Evolutionary conservation across 2,888 invertebrate species (phyloP).

Genomic region (Phyllotreta striolata): DNA sequence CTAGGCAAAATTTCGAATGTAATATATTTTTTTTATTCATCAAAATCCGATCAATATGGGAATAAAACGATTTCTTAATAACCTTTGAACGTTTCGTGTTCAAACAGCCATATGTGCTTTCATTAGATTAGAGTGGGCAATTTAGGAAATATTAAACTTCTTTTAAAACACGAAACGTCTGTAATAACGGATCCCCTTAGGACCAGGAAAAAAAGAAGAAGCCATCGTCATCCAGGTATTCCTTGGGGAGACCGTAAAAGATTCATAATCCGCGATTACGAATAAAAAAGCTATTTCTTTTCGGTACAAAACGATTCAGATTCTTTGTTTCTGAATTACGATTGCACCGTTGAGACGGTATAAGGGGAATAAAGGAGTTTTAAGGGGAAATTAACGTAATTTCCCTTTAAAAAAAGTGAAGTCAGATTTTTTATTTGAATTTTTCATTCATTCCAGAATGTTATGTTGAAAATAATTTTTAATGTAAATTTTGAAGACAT

Average conservation of each 20-base stretch:
- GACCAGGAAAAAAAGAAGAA: slow-evolving; percentile 27
- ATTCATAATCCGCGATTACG: slow-evolving; percentile 61
- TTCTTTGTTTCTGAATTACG: slow-evolving; percentile 58
- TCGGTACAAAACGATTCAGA: slow-evolving; percentile 56
- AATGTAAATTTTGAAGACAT: too few relatives aligned
- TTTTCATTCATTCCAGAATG: too few relatives aligned
- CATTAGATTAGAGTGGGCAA: slow-evolving; percentile 47
- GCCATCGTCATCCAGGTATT: slow-evolving; percentile 57
- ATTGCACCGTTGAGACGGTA: slow-evolving; percentile 58
- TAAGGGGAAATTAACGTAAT: too few relatives aligned
- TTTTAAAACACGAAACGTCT: slow-evolving; percentile 46
- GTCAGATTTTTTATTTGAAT: too few relatives aligned
- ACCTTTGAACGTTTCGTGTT: slow-evolving; percentile 37
- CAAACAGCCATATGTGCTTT: slow-evolving; percentile 44
- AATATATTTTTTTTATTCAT: too few relatives aligned
- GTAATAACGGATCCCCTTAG: slow-evolving; percentile 51
- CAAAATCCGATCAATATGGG: slow-evolving; percentile 33
- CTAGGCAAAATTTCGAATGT: too few relatives aligned
- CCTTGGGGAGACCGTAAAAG: slow-evolving; percentile 57
- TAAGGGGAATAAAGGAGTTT: neutral
- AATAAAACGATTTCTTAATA: slow-evolving; percentile 39
- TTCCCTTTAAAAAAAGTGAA: too few relatives aligned
- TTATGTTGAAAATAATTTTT: too few relatives aligned
- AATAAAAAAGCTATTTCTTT: slow-evolving; percentile 59
- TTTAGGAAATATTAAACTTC: slow-evolving; percentile 46